Base-by-base conservation (phyloP, 2,113 vertebrate genomes). In the Parus major region DNA sequence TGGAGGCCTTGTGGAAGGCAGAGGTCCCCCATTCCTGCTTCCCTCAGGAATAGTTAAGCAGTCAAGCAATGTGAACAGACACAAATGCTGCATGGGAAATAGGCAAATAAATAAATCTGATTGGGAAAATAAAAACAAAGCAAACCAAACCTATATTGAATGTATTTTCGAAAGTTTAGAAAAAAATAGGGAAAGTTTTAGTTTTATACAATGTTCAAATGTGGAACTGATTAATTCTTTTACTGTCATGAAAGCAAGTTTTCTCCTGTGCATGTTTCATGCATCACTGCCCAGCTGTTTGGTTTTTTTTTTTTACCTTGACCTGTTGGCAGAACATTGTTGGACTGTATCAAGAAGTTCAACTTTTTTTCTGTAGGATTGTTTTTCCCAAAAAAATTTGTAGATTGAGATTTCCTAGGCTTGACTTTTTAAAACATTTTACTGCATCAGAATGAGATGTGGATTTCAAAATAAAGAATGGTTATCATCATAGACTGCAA, bases 381-480 rank as follows among this genome's bases (percentile, higher is more conserved):
- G 12, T 49, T 88, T 76, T 75, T 31, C 9, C 13, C 1, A 1
- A 0, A 15, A 41, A 69, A 60, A 11, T 18, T n/a, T 70, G 49
- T 86, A 60, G 25, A 59, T 56, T 1, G 1, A 59, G 33, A 42
- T 84, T 88, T 79, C 65, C 29, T 50, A 17, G 16, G 8, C 28
- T 81, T 91, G 55, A 27, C 77, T 88, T 92, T 81, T 68, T 88
- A 9, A 73, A 91, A 55, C n/a, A 60, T 80, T 89, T 90, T 82
- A 79, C 18, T 82, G 29, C 31, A 60, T 87, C 60, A 66, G 57
- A 60, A 82, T 80, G 49, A 72, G 23, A 82, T 56, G 39, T 61
- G 70, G 63, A 72, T 82, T 82, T 92, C 46, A 92, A 91, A 93
- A 80, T 69, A 86, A 80, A 36, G 3, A 61, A 72, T 57, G 72